phyloP scores from a whole-genome alignment of 1,140 invertebrate genomes.

The Drosophila lowei region DNA sequence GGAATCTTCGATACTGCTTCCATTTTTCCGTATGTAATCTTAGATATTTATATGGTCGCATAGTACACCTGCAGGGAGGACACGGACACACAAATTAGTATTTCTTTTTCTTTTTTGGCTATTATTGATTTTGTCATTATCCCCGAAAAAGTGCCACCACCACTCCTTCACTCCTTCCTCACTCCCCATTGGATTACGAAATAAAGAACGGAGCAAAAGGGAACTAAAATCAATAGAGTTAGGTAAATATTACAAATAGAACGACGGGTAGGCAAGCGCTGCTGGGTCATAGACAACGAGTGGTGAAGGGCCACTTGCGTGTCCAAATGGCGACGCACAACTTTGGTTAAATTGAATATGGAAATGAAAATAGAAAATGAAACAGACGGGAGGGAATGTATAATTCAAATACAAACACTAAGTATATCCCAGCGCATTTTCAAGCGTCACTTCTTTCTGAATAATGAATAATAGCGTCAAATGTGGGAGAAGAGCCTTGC shows the following conservation, averaged over 20 bases:
- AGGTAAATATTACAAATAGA: conserved; percentile 41
- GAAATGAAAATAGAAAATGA: not conserved
- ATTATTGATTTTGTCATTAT: conserved; percentile 33
- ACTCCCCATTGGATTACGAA: conserved; percentile 10
- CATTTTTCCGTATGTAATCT: conserved; percentile 81
- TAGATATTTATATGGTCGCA: conserved; percentile 75
- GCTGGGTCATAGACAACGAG: too few species aligned
- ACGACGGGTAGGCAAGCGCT: not conserved
- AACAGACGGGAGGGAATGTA: not conserved
- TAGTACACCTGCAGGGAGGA: conserved; percentile 68
- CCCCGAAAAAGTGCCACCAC: not conserved
- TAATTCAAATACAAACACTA: conserved; percentile 5
- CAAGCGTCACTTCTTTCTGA: conserved; percentile 2
- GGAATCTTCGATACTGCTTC: conserved; percentile 81
- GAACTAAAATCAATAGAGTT: conserved; percentile 38
- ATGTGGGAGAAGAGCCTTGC: not conserved
- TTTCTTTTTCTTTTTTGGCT: conserved; percentile 8
- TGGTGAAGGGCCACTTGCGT: conserved; percentile 17
- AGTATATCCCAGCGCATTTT: too few species aligned
- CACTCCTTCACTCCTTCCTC: too few species aligned
- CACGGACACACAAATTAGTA: not conserved
- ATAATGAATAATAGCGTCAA: conserved; percentile 21
- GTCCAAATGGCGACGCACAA: conserved; percentile 42
- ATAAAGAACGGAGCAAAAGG: not conserved
- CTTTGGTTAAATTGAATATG: not conserved